Percentiles rank a stretch among this genome's conserved stretches.
Conservation (phyloP, 2,113 vertebrate genomes). For the Macroglossus sobrinus region DNA sequence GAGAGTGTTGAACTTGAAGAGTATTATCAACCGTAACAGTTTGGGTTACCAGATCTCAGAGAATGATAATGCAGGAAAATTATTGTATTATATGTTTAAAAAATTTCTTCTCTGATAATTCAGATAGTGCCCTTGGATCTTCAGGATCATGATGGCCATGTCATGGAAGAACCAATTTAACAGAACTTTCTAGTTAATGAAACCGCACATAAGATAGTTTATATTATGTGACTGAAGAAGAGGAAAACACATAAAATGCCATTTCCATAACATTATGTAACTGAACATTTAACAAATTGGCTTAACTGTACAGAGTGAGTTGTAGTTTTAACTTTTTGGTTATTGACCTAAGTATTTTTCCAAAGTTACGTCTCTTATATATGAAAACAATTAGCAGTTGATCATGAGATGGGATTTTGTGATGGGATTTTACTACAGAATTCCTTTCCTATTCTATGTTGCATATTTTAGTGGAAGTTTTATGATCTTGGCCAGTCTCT, state of each 20-base stretch:
- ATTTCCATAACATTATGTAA: neutral
- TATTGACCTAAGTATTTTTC: neutral
- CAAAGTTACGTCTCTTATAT: neutral
- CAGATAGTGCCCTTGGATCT: neutral
- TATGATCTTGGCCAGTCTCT: neutral
- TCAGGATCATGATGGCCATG: neutral
- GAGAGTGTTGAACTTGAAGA: neutral
- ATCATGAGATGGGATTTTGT: neutral
- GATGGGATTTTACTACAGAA: neutral
- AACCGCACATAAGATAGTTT: neutral
- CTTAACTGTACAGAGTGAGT: neutral
- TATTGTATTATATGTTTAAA: neutral
- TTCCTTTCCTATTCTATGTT: neutral
- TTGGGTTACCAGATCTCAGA: neutral
- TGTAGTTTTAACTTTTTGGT: neutral
- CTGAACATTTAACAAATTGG: neutral
- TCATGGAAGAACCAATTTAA: neutral
- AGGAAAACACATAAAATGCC: neutral
- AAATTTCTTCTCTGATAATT: constrained; percentile 34
- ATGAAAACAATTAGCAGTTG: neutral
- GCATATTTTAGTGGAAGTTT: neutral
- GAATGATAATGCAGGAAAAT: neutral
- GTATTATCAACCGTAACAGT: neutral
- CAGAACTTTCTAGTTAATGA: neutral
- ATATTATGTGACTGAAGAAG: neutral